Percentiles rank a stretch among this genome's conserved stretches.
phyloP scores from a whole-genome alignment of 2,797 vertebrate genomes.

The Pangasius djambal region DNA sequence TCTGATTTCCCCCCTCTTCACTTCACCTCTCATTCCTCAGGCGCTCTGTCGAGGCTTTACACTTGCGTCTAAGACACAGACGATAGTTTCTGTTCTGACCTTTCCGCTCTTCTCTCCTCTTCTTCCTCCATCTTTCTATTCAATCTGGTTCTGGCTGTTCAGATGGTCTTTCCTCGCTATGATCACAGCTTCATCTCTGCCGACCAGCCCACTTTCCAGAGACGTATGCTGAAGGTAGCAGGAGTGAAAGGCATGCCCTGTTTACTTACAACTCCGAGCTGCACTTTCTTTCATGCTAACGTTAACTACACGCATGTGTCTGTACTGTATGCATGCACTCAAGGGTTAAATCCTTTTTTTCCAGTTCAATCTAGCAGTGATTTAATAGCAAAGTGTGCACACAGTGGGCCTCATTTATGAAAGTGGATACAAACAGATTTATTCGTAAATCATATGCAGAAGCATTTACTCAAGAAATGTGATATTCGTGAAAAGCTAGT shows the following conservation, averaged over 20 bases:
- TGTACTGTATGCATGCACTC: not conserved
- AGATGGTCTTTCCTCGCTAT: slow-evolving; percentile 83
- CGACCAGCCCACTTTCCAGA: slow-evolving; percentile 72
- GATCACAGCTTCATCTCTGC: slow-evolving; percentile 77
- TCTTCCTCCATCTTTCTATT: slow-evolving; percentile 34
- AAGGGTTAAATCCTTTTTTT: not conserved
- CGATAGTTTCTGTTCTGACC: not conserved
- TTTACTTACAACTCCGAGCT: slow-evolving; percentile 4
- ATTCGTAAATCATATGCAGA: not conserved
- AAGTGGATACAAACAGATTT: not conserved
- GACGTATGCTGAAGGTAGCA: slow-evolving; percentile 80
- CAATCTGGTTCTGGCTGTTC: slow-evolving; percentile 16
- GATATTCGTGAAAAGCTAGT: not conserved
- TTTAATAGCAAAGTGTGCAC: not conserved
- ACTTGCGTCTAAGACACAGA: not conserved
- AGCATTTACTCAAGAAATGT: not conserved
- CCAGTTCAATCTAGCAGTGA: not conserved
- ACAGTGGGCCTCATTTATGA: slow-evolving; percentile 7
- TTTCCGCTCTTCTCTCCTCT: slow-evolving; percentile 15
- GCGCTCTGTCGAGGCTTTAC: not conserved
- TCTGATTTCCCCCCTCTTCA: slow-evolving; percentile 6
- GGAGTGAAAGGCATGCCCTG: slow-evolving; percentile 49
- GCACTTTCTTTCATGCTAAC: not conserved
- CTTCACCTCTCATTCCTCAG: slow-evolving; percentile 6
- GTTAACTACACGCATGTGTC: not conserved